Conservation (phyloP, 2,113 vertebrate genomes). For the Cyprichromis sp. region DNA sequence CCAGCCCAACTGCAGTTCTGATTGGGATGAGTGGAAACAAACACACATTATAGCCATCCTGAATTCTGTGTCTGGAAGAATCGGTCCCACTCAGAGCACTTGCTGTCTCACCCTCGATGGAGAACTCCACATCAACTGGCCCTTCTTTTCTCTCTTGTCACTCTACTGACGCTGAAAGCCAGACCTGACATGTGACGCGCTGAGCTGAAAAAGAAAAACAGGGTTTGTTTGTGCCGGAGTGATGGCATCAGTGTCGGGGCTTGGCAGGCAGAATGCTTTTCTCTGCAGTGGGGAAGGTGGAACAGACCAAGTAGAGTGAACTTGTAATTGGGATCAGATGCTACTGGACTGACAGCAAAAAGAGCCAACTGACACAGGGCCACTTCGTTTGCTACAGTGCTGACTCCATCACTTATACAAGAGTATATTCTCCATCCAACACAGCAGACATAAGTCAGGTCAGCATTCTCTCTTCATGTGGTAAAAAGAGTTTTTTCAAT, state of each 20-base stretch:
- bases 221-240: not conserved
- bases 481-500: not conserved
- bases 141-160: not conserved
- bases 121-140: not conserved
- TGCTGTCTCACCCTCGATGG: not conserved
- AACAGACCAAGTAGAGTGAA: not conserved
- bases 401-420: not conserved
- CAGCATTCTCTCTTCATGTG: not conserved
- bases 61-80: rapidly evolving
- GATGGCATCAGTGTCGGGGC: not conserved
- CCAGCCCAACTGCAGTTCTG: not conserved
- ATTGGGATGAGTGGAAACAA: not conserved
- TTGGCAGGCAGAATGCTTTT: not conserved
- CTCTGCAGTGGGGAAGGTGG: not conserved
- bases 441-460: not conserved
- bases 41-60: not conserved
- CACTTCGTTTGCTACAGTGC: not conserved
- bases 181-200: not conserved
- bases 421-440: not conserved
- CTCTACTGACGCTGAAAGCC: not conserved
- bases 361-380: not conserved
- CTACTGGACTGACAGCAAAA: not conserved
- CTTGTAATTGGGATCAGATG: not conserved
- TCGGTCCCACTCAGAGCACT: not conserved
- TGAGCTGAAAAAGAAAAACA: not conserved